Base-by-base conservation (phyloP, 2,888 invertebrate genomes). In the Melanchra persicariae region DNA sequence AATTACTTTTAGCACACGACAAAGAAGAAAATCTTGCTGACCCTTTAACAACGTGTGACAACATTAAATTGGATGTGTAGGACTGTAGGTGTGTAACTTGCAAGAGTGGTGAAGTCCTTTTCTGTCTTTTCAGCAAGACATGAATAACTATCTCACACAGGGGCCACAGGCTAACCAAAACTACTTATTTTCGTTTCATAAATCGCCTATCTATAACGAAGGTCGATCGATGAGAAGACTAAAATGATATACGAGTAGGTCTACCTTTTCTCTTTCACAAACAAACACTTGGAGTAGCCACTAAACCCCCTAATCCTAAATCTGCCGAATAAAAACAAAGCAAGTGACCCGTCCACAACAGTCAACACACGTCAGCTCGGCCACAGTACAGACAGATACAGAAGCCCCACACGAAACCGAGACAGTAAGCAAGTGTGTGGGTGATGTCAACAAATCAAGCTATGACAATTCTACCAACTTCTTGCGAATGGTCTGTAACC, bases 271-370 rank as follows among this genome's bases (percentile, higher is more conserved):
- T 57, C 68, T 75, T 58, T 52, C 37, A 22, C 37, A 34, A 37
- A 40, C 64, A 69, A 76, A 69, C 45, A 61, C 60, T 64, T 8
- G n/a, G 43, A 34, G 55, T 34, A 55, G 12, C 55, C 30, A 30
- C 30, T 9, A 72, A 37, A 12, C 52, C 68, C 34, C 54, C 34
- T 61, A 71, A 74, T 68, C 70, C 65, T 76, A 72, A 71, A 66
- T 73, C 45, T 66, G 43, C 57, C 55, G 57, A 82, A 82, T 62
- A 78, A 67, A 79, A 78, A 67, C 66, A 78, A 70, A 72, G 67
- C 57, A 81, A 81, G 63, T 64, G 78, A 82, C 65, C 65, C 52
- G 63, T 63, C 40, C 68, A 60, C 59, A 63, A n/a, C n/a, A n/a
- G n/a, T n/a, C n/a, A n/a, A 64, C 77, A 75, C 57, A 57, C 77